Evolutionary conservation across 2,888 invertebrate species (phyloP).

Genomic region (Megaustenia siamemsis): DNA sequence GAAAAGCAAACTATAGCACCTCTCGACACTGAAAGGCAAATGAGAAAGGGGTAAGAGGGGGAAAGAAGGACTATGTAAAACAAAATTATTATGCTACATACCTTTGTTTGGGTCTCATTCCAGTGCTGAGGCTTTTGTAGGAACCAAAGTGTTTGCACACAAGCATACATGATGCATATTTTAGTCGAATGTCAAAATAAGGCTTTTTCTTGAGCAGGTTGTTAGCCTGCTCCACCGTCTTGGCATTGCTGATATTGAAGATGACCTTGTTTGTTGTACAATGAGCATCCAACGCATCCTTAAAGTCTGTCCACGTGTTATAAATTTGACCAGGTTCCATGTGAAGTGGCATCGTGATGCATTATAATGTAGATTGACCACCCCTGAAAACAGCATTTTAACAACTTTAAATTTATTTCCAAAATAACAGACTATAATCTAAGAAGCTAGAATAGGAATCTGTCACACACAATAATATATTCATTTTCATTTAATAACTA

Average conservation of each 20-base stretch:
- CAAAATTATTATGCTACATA: background rate
- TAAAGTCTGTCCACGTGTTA: constrained; percentile 52
- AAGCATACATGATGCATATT: constrained; percentile 49
- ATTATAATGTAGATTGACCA: background rate
- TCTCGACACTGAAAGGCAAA: no score
- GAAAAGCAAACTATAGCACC: no score
- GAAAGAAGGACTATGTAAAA: no score
- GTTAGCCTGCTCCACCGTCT: constrained; percentile 52
- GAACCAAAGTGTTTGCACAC: constrained; percentile 53
- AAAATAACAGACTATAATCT: no score
- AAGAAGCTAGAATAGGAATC: no score
- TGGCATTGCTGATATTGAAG: constrained; percentile 54
- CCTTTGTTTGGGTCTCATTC: constrained; percentile 54
- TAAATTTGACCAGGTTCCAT: constrained; percentile 57
- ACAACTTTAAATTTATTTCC: background rate
- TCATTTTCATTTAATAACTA: no score
- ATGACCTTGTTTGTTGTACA: constrained; percentile 48
- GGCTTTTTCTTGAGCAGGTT: constrained; percentile 45
- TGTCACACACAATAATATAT: no score
- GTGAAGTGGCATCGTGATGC: constrained; percentile 38
- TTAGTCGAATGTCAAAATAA: constrained; percentile 45
- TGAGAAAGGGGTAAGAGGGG: no score
- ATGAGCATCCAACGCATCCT: constrained; percentile 49
- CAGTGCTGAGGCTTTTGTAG: constrained; percentile 50
- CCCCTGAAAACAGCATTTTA: background rate